Evolutionary conservation across 1,140 invertebrate species (phyloP).

Genomic region (Camponotus floridanus): DNA sequence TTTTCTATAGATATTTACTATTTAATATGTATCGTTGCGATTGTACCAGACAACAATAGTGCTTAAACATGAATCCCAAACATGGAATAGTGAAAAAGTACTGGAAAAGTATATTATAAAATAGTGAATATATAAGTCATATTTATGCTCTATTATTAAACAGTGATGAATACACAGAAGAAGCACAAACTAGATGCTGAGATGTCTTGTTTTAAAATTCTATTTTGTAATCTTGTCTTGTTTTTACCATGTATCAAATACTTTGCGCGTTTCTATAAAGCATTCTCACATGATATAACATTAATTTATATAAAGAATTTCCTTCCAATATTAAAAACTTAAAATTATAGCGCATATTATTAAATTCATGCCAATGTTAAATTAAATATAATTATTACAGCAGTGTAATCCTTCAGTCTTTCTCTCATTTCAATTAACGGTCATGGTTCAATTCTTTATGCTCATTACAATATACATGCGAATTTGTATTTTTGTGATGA

Average conservation of each 20-base stretch:
- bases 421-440: conserved; percentile 82
- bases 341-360: conserved; percentile 28
- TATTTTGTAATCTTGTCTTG: conserved; percentile 5
- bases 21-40: conserved; percentile 25
- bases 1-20: neutral
- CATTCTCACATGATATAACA: conserved; percentile 6
- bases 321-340: conserved; percentile 40
- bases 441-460: conserved; percentile 79
- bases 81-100: conserved; percentile 3
- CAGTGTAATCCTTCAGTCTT: conserved; percentile 80
- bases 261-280: neutral
- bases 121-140: conserved; percentile 37
- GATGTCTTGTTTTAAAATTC: conserved; percentile 26
- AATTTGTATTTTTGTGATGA: conserved; percentile 72
- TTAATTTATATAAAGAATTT: conserved; percentile 20
- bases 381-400: conserved; percentile 71
- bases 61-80: neutral
- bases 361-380: conserved; percentile 69
- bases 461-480: conserved; percentile 63
- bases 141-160: conserved; percentile 44
- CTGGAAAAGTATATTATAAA: conserved; percentile 39
- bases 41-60: conserved; percentile 15
- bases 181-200: conserved; percentile 31
- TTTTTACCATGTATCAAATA: conserved; percentile 22
- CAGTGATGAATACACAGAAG: conserved; percentile 12